Base-by-base conservation (phyloP, 2,888 invertebrate species). In the Lycocerus yunnanus region DNA sequence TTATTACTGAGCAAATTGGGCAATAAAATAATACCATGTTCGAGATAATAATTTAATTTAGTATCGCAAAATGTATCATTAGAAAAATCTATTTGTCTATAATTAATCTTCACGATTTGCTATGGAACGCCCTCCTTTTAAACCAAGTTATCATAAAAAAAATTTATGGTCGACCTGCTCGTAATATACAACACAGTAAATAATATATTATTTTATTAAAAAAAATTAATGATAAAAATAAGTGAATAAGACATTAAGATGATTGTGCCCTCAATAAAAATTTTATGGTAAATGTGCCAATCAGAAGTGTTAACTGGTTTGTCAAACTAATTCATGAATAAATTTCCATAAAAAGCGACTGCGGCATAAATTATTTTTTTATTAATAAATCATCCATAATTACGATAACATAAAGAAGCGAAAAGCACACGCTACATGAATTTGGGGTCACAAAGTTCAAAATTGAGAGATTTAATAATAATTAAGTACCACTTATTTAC, bases 311-410 rank as follows among this genome's bases (percentile, higher is more conserved):
- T 18, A 63, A 63, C 14, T n/a, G 15, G 61, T 63, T 63, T 18
- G 61, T 63, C 61, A 63, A 63, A 63, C 61, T 18, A 63, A 63
- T 63, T 63, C 61, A n/a, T 63, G 61, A 18, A 63, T 16, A 16
- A 18, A 63, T 63, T 63, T 15, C 20, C 15, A 63, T 63, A 63
- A 60, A 60, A 15, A 60, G 9, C 16, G 13, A 60, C 20, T 63
- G 16, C 15, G 61, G 61, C 18, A 63, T 63, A 63, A 63, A 63
- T 63, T 60, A 60, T n/a, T 43, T 43, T 43, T 43, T 43, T 43
- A 43, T 43, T 43, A 43, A 43, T 43, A 43, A 43, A 43, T 43
- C 43, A 43, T 43, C n/a, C 43, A 43, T 43, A 43, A 43, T 43
- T 43, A 43, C 43, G 43, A 43, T 43, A 43, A 43, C n/a, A 6